A percentile compares a stretch with the other conserved stretches of the same genome.
Evolutionary conservation across 2,888 invertebrate species (phyloP).

Genomic region (Celastrina argiolus): DNA sequence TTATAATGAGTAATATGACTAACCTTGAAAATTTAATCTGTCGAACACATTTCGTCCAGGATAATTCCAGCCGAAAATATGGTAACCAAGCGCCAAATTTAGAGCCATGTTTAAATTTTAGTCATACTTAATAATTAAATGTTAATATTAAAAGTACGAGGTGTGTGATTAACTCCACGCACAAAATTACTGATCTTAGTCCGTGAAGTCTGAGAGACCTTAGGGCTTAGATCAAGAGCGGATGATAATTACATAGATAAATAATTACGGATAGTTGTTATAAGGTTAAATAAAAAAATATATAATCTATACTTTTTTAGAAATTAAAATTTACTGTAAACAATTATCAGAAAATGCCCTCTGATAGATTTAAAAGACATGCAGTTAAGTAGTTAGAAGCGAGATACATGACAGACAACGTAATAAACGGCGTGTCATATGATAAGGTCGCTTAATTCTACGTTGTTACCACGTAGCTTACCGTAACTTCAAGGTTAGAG

Average conservation of each 20-base stretch:
- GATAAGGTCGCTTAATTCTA: conserved; percentile 10
- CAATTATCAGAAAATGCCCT: no score
- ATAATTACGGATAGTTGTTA: no score
- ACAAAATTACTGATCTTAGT: neutral
- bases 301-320: no score
- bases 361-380: neutral
- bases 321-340: no score
- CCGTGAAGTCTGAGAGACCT: no score
- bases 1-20: neutral
- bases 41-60: conserved; percentile 7
- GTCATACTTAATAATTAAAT: no score
- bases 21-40: conserved; percentile 1
- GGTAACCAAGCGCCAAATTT: neutral
- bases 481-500: conserved; percentile 13
- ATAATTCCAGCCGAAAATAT: neutral
- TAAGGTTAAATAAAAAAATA: no score
- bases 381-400: neutral
- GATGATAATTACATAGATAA: no score
- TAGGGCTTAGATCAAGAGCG: no score
- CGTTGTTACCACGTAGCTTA: conserved; percentile 4
- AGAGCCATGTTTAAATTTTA: neutral
- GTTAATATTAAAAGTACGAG: neutral
- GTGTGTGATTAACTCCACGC: neutral
- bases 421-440: neutral
- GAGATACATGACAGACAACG: neutral